Evolutionary conservation across 1,140 invertebrate genomes (phyloP).

Genomic region (Tribolium madens): DNA sequence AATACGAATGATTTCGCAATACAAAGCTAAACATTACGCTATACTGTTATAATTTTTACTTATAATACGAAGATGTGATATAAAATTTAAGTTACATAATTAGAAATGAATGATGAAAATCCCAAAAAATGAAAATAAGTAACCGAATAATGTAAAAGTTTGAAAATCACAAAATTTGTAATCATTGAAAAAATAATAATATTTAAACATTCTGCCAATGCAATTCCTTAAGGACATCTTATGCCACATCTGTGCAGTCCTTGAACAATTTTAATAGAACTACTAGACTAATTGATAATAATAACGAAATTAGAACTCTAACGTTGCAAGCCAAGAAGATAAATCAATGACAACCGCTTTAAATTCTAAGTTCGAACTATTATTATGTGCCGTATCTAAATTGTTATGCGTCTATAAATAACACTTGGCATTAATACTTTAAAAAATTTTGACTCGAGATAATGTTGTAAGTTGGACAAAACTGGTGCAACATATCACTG

Average conservation of each 20-base stretch:
- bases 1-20: background rate
- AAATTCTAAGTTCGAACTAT: constrained; percentile 30
- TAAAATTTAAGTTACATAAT: no score
- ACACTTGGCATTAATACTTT: constrained; percentile 17
- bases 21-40: no score
- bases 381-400: constrained; percentile 35
- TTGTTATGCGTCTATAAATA: constrained; percentile 26
- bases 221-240: background rate
- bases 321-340: constrained; percentile 17
- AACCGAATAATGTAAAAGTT: no score
- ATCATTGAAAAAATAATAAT: background rate
- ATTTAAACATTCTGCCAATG: constrained; percentile 10
- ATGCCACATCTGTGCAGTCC: background rate
- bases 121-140: no score
- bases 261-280: constrained; percentile 5
- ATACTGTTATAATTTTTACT: no score
- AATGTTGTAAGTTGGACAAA: background rate
- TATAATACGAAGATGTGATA: no score
- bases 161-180: background rate
- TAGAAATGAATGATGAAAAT: no score
- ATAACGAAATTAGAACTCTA: constrained; percentile 17
- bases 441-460: background rate
- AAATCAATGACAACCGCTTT: constrained; percentile 33
- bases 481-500: background rate
- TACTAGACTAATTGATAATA: constrained; percentile 12